Percentiles rank a stretch among this genome's conserved stretches.
These are phyloP conservation scores for Mionectes macconnelli DNA, from an alignment of 2,113 vertebrate genomes.

Conservation along the genomic window DNA sequence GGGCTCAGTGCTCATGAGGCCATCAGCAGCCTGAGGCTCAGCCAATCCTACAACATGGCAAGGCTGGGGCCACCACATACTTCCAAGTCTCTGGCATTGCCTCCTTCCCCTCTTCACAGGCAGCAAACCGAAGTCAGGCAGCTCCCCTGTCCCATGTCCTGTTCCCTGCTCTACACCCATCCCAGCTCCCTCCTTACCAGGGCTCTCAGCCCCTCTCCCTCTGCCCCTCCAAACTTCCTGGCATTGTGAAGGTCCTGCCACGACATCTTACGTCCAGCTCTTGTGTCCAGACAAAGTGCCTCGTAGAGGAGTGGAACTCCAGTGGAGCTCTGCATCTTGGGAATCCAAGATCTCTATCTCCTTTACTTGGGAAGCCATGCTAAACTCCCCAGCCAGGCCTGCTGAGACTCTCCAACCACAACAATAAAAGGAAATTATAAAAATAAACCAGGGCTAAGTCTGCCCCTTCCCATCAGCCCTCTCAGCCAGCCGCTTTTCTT, in stretches of 20 bases:
- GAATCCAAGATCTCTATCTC: background rate
- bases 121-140: background rate
- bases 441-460: constrained; percentile 20
- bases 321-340: background rate
- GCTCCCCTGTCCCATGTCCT: fast-evolving
- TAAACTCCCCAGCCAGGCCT: background rate
- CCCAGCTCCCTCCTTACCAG: background rate
- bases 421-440: constrained; percentile 49
- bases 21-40: background rate
- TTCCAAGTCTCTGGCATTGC: background rate
- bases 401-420: background rate
- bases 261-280: fast-evolving
- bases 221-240: fast-evolving
- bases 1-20: background rate
- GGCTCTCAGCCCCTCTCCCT: background rate
- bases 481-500: background rate
- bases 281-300: background rate
- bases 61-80: fast-evolving
- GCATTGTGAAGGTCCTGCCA: background rate
- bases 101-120: background rate
- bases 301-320: background rate
- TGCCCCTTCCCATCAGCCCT: background rate
- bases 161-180: background rate
- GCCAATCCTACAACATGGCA: fast-evolving
- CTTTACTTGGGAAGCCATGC: background rate